phyloP scores from a whole-genome alignment of 2,888 invertebrate genomes.

The Eulithis prunata region DNA sequence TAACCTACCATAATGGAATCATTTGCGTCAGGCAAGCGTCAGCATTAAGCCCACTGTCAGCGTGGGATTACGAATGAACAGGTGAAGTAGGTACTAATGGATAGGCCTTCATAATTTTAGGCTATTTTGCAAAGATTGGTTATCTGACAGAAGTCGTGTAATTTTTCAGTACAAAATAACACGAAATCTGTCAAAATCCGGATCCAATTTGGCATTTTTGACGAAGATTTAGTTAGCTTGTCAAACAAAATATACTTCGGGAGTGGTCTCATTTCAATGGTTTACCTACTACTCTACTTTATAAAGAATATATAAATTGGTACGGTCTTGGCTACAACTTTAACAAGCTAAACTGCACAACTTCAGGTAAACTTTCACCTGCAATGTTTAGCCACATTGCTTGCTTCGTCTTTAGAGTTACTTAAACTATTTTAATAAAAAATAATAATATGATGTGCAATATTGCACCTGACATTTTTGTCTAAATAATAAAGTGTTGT shows the following conservation, averaged over 20 bases:
- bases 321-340: constrained; percentile 11
- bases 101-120: constrained; percentile 20
- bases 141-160: no score
- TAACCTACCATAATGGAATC: constrained; percentile 19
- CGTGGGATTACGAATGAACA: constrained; percentile 27
- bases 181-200: no score
- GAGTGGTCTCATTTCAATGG: no score
- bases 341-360: constrained; percentile 17
- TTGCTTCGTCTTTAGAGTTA: constrained; percentile 15
- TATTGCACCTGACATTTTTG: not conserved
- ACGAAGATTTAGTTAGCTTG: no score
- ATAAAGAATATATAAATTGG: constrained; percentile 17
- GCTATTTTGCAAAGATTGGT: constrained; percentile 9
- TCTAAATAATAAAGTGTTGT: no score
- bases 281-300: not conserved
- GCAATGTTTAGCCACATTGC: constrained; percentile 19
- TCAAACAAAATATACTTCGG: no score
- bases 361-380: constrained; percentile 22
- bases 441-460: constrained; percentile 3
- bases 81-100: constrained; percentile 22
- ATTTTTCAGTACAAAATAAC: no score
- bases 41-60: constrained; percentile 31
- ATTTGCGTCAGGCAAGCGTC: constrained; percentile 37
- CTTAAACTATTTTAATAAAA: constrained; percentile 21
- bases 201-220: no score